A percentile compares a stretch with the other conserved stretches of the same genome.
phyloP scores from a whole-genome alignment of 2,888 invertebrate species.

The Lasioglossum lativentre region DNA sequence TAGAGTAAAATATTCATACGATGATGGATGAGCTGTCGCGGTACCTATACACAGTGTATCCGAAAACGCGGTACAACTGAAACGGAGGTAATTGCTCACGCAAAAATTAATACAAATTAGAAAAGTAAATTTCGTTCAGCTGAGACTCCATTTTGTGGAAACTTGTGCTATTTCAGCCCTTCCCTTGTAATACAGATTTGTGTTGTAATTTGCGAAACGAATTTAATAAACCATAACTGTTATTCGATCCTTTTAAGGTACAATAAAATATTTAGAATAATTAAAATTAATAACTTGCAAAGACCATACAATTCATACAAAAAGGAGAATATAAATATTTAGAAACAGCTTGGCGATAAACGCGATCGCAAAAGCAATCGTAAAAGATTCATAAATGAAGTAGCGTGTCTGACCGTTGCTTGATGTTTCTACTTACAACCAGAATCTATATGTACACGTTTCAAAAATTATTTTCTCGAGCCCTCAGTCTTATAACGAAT shows the following conservation, averaged over 20 bases:
- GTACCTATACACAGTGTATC: constrained; percentile 13
- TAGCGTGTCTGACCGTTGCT: neutral
- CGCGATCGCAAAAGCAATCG: neutral
- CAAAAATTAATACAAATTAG: neutral
- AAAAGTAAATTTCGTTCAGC: neutral
- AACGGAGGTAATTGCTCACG: neutral
- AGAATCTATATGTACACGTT: neutral
- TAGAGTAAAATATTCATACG: constrained; percentile 68
- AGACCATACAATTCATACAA: too few relatives aligned
- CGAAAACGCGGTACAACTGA: neutral
- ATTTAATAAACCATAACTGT: neutral
- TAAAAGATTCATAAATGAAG: neutral
- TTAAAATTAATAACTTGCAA: neutral
- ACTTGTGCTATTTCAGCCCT: neutral
- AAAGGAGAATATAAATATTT: neutral
- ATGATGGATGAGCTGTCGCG: constrained; percentile 65
- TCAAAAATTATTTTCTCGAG: neutral
- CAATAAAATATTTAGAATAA: neutral
- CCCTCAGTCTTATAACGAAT: neutral
- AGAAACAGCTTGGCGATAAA: neutral
- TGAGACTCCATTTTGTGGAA: neutral
- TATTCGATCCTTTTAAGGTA: neutral
- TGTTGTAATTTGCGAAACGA: neutral
- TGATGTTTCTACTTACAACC: neutral
- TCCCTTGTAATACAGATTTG: neutral